phyloP scores from a whole-genome alignment of 2,113 vertebrate genomes.

The Pachycephala philippinensis region DNA sequence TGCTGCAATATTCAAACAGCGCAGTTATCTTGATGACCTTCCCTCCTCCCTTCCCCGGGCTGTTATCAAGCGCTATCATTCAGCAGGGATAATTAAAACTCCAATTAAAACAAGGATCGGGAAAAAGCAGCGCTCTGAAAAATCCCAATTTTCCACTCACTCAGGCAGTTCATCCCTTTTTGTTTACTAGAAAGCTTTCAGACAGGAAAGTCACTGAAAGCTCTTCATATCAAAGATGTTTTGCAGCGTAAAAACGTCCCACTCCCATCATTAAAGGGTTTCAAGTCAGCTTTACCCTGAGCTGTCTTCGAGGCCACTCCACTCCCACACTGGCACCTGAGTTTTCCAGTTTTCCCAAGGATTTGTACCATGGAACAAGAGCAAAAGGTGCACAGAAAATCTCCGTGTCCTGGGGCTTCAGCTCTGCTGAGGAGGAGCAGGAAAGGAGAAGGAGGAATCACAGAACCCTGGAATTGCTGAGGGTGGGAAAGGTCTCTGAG shows the following conservation, averaged over 20 bases:
- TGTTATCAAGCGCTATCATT: neutral
- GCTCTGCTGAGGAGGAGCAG: neutral
- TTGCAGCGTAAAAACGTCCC: neutral
- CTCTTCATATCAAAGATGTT: neutral
- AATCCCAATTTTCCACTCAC: neutral
- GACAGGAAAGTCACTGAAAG: neutral
- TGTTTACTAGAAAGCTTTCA: conserved; percentile 40
- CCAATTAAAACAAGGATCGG: neutral
- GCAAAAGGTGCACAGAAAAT: fast-evolving
- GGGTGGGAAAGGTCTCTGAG: neutral
- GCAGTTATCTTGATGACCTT: conserved; percentile 57
- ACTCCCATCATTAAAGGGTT: neutral
- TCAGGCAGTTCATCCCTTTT: neutral
- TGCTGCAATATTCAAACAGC: neutral
- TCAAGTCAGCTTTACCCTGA: neutral
- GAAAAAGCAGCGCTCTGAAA: neutral
- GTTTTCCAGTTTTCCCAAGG: neutral
- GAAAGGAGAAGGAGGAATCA: neutral
- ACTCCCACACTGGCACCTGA: neutral
- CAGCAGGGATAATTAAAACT: conserved; percentile 2
- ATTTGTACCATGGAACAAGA: neutral
- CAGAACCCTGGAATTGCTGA: neutral
- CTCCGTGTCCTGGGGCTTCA: fast-evolving
- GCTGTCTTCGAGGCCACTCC: neutral
- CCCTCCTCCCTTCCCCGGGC: neutral